Conservation (phyloP, 2,113 vertebrate genomes). For the Cyphomyrus plagiostoma region DNA sequence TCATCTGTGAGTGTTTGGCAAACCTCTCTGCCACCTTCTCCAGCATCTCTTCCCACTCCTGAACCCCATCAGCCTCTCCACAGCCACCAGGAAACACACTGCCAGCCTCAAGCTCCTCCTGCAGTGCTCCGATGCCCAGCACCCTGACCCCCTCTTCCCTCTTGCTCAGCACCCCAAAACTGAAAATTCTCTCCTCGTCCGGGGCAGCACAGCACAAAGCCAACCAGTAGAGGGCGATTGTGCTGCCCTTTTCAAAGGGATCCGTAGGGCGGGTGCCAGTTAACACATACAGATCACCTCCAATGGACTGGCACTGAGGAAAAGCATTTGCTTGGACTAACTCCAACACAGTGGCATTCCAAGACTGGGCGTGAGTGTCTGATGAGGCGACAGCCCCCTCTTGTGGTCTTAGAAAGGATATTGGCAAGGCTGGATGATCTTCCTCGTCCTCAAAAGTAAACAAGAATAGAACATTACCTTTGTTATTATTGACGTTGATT, state of each 20-base stretch:
- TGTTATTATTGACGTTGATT: background rate
- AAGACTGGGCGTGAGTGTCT: conserved; percentile 40
- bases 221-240: conserved; percentile 46
- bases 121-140: conserved; percentile 52
- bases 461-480: background rate
- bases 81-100: conserved; percentile 59
- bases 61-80: conserved; percentile 26
- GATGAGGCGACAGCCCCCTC: background rate
- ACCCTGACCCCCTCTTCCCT: conserved; percentile 32
- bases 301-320: conserved; percentile 45
- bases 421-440: conserved; percentile 29
- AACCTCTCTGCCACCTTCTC: background rate
- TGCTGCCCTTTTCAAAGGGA: conserved; percentile 39
- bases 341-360: conserved; percentile 50
- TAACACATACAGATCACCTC: conserved; percentile 55
- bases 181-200: conserved; percentile 42
- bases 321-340: conserved; percentile 40
- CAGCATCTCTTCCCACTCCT: conserved; percentile 11
- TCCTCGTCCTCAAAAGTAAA: background rate
- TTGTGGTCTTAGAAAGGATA: conserved; percentile 43
- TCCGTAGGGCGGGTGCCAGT: conserved; percentile 37
- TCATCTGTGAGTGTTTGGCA: background rate
- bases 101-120: conserved; percentile 44
- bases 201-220: conserved; percentile 55
- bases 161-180: conserved; percentile 49